Percentiles rank a stretch among this genome's conserved stretches.
phyloP scores from a whole-genome alignment of 1,140 invertebrate species.

The Drosophila ohnishii region DNA sequence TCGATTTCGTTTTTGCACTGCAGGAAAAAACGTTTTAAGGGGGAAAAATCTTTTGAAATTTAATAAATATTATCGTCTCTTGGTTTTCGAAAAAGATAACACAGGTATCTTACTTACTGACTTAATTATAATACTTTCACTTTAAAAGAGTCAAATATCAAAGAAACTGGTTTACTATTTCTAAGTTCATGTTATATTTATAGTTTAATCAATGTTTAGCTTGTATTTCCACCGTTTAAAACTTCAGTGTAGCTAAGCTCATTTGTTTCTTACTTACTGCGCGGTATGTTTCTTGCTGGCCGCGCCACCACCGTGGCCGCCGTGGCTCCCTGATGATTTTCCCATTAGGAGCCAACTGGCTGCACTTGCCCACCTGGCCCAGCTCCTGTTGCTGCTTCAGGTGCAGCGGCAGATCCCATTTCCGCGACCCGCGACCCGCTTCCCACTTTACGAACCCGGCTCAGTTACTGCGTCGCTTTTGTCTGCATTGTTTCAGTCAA shows the following conservation, averaged over 20 bases:
- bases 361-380: conserved; percentile 51
- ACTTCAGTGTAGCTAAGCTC: conserved; percentile 42
- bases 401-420: not conserved
- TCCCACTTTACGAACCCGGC: not conserved
- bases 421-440: not conserved
- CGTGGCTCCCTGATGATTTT: conserved; percentile 56
- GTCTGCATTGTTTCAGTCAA: conserved; percentile 76
- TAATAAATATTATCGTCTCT: too few species aligned
- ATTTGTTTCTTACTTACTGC: conserved; percentile 67
- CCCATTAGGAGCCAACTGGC: conserved; percentile 47
- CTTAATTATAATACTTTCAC: not conserved
- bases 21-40: not conserved
- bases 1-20: conserved; percentile 26
- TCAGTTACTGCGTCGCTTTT: conserved; percentile 54
- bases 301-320: conserved; percentile 1
- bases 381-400: conserved; percentile 9
- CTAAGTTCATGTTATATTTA: not conserved
- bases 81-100: too few species aligned
- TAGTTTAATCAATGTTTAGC: not conserved
- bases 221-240: not conserved
- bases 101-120: not conserved
- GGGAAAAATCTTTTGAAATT: not conserved
- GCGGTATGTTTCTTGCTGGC: conserved; percentile 23
- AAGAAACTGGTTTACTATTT: not conserved
- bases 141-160: not conserved